phyloP scores from a whole-genome alignment of 92 coral and sea anemone genomes.

The Actinostola sp. region DNA sequence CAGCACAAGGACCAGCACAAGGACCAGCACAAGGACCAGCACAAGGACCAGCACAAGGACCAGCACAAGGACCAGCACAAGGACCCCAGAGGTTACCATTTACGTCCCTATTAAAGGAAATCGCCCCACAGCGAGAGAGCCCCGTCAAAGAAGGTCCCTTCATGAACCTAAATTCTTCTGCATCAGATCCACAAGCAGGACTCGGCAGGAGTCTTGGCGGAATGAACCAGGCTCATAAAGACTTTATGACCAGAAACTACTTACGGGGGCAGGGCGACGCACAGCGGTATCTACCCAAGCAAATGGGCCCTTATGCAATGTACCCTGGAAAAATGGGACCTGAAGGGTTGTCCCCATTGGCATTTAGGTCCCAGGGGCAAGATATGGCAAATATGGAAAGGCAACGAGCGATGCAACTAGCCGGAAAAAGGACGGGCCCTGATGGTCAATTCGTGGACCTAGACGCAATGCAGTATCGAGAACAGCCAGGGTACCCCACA shows the following conservation, averaged over 20 bases:
- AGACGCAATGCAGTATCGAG: constrained; percentile 74
- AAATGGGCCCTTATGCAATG: constrained; percentile 58
- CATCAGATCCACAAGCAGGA: constrained; percentile 37
- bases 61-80: constrained; percentile 20
- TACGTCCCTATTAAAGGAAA: constrained; percentile 77
- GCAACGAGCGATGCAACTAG: constrained; percentile 61
- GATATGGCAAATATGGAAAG: constrained; percentile 59
- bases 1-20: too few species aligned
- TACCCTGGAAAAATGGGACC: constrained; percentile 68
- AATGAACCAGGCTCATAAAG: constrained; percentile 44
- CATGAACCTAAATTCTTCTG: constrained; percentile 43
- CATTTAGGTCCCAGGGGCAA: constrained; percentile 65
- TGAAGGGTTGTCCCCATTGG: constrained; percentile 66
- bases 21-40: too few species aligned
- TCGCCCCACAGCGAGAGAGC: constrained; percentile 61
- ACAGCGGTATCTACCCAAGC: constrained; percentile 49
- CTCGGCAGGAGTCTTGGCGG: constrained; percentile 11
- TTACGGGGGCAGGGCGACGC: constrained; percentile 42
- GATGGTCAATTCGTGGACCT: constrained; percentile 84
- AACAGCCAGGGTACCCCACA: constrained; percentile 47
- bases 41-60: too few species aligned
- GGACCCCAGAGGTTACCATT: constrained; percentile 71
- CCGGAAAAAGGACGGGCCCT: constrained; percentile 47
- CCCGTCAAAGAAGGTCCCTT: constrained; percentile 47
- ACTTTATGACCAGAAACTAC: constrained; percentile 49